Base-by-base conservation (phyloP, 2,797 vertebrate genomes). In the Aselliscus stoliczkanus region DNA sequence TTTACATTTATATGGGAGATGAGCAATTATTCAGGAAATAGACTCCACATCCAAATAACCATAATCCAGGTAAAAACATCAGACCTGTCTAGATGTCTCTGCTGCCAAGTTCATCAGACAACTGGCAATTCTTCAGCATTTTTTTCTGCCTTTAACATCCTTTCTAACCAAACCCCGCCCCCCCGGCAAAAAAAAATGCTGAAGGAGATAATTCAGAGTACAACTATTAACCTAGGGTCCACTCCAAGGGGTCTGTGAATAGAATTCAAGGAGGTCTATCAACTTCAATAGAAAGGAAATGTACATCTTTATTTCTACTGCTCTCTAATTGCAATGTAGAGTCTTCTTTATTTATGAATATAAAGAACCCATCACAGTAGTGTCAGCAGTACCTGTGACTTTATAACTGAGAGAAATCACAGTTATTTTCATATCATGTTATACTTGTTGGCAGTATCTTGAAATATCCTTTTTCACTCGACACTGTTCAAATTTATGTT, bases 21-120 rank as follows among this genome's bases (percentile, higher is more conserved):
- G 44, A 89, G 60, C 67, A 92, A 90, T 95, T 90, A 95, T 79
- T 95, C 44, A 91, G 42, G 42, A 91, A 95, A 94, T n/a, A 91
- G n/a, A 88, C 17, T 58, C 58, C 37, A 25, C 39, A 83, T 84
- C 34, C 47, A 76, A 58, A 73, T 75, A 80, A 83, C 39, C 39
- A 62, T 65, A 62, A 70, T 65, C 70, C n/a, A 77, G 60, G 83
- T 94, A 65, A 82, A 94, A 96, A 39, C 4, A 81, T n/a, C 5
- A 60, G 42, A 65, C 47, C 85, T 90, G 44, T 23, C 64, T 94
- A 60, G 67, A 20, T 79, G 52, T 12, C n/a, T 52, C 81, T 93
- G 69, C 37, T 95, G 20, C 39, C 1, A n/a, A 73, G 80, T 65
- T 86, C 56, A 72, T 60, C 50, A 84, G 58, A 92, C 25, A 73